Percentiles rank a stretch among this genome's conserved stretches.
phyloP scores from a whole-genome alignment of 2,797 vertebrate species.

The Limnodromus scolopaceus region DNA sequence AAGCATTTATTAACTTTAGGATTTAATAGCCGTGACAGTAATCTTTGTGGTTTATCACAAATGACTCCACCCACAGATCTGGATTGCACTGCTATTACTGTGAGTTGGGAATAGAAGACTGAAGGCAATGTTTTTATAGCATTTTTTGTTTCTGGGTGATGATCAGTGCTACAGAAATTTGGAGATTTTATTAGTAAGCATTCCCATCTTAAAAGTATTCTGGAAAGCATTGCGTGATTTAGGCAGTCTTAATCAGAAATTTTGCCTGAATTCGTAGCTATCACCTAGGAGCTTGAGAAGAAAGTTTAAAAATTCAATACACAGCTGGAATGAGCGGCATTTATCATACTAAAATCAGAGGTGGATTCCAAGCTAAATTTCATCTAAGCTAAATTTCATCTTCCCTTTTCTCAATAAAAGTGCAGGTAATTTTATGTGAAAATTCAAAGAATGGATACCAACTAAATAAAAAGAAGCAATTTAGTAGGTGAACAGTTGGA shows the following conservation, averaged over 20 bases:
- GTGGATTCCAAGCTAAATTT: background rate
- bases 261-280: background rate
- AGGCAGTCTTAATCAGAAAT: background rate
- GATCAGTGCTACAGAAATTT: background rate
- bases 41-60: background rate
- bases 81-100: background rate
- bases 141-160: background rate
- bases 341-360: background rate
- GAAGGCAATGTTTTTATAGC: background rate
- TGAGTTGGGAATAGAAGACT: background rate
- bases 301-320: background rate
- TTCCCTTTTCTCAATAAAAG: background rate
- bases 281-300: background rate
- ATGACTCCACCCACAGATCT: background rate
- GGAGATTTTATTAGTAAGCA: background rate
- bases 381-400: background rate
- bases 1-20: background rate
- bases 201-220: background rate
- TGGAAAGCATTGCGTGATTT: background rate
- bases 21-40: background rate
- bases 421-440: background rate
- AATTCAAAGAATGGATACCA: background rate
- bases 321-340: background rate
- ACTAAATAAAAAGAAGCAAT: background rate
- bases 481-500: background rate